phyloP scores from a whole-genome alignment of 2,113 vertebrate genomes.

The Phoenicopterus ruber region DNA sequence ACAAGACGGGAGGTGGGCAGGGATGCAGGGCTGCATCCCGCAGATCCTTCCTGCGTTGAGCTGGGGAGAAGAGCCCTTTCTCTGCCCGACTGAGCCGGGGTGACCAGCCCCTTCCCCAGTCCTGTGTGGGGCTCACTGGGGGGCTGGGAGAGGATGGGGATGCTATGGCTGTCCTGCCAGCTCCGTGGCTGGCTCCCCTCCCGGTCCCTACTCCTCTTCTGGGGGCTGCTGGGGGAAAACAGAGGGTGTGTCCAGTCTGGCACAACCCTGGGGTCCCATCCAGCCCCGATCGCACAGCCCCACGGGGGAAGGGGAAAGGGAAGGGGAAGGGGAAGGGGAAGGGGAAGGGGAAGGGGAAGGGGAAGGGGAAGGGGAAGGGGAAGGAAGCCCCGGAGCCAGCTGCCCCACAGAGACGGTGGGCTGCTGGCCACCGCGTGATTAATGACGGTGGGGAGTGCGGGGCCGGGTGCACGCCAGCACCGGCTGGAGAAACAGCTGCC shows the following conservation, averaged over 20 bases:
- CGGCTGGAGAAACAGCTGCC: conserved; percentile 35
- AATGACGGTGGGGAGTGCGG: background rate
- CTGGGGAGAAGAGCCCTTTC: background rate
- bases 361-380: background rate
- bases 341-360: no score
- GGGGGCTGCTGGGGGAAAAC: background rate
- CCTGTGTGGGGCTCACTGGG: background rate
- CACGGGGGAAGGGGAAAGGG: rapidly evolving
- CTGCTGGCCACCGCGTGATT: background rate
- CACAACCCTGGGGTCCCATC: background rate
- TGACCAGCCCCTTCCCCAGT: background rate
- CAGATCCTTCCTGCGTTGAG: background rate
- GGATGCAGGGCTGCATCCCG: background rate
- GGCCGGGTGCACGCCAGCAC: background rate
- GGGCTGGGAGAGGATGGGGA: background rate
- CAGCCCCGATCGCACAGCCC: rapidly evolving
- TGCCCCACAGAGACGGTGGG: background rate
- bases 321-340: no score
- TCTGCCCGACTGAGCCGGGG: rapidly evolving
- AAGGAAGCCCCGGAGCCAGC: background rate
- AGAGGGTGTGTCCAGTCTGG: background rate
- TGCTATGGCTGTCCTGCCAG: background rate
- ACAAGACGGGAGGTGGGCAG: rapidly evolving
- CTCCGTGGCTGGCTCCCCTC: background rate
- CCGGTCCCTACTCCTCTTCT: background rate